Percentiles rank a stretch among this genome's conserved stretches.
phyloP scores from a whole-genome alignment of 2,888 invertebrate species.

The Pseudanteris insignis region DNA sequence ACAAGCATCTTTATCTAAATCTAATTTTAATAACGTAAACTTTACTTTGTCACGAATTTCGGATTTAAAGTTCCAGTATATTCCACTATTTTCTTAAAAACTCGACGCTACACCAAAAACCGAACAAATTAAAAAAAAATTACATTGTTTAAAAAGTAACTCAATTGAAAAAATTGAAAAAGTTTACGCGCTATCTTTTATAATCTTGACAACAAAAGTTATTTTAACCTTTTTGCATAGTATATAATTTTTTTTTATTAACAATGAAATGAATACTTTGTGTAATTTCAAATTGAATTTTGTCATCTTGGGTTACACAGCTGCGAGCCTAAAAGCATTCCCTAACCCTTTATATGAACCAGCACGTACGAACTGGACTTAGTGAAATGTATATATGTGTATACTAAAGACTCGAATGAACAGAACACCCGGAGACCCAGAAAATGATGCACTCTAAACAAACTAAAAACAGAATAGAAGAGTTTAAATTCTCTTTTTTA shows the following conservation, averaged over 20 bases:
- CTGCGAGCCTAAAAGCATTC: slow-evolving; percentile 19
- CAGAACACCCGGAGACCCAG: slow-evolving; percentile 25
- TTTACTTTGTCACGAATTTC: slow-evolving; percentile 4
- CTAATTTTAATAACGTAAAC: slow-evolving; percentile 18
- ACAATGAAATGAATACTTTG: too few species aligned
- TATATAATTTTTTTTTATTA: too few species aligned
- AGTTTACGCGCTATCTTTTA: too few species aligned
- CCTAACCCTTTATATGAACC: slow-evolving; percentile 35
- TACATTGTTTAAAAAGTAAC: slow-evolving; percentile 1
- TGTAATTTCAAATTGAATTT: too few species aligned
- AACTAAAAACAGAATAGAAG: too few species aligned
- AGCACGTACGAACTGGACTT: slow-evolving; percentile 23
- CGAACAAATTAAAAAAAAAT: too few species aligned
- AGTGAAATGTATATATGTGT: slow-evolving; percentile 36
- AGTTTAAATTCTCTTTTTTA: too few species aligned
- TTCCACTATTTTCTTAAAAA: neutral
- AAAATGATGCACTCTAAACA: too few species aligned
- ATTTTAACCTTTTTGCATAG: too few species aligned
- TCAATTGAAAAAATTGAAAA: too few species aligned
- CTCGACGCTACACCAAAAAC: too few species aligned
- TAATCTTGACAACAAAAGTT: too few species aligned
- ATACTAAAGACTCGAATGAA: slow-evolving; percentile 28
- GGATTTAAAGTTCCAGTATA: slow-evolving; percentile 11
- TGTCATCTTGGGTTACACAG: slow-evolving; percentile 4
- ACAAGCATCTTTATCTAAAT: slow-evolving; percentile 7